Base-by-base conservation (phyloP, 1,140 invertebrate genomes). In the Parapsyche elsis region DNA sequence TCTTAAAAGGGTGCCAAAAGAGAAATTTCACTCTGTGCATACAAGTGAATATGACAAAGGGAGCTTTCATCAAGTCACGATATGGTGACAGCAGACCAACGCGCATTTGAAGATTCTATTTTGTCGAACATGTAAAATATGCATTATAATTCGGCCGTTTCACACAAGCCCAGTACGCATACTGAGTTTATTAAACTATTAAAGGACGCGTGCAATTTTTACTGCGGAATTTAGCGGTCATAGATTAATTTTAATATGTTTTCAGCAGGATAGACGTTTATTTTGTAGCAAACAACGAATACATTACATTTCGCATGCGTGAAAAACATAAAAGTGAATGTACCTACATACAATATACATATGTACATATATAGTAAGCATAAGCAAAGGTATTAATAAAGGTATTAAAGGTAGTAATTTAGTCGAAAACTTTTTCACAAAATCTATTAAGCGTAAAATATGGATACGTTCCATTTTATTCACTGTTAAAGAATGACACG, bases 1-100 rank as follows among this genome's bases (percentile, higher is more conserved):
- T 67, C 23, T 67, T 67, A 67, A 26, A 67, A 24, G 49, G 16
- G 49, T 53, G 49, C 49, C 49, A 53, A 53, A 53, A 53, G 49
- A 53, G 49, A 53, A 53, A 14, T 16, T 16, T 16, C 10, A 53
- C 16, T 53, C 38, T 14, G 71, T 26, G 38, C 30, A 14, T 26
- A 14, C 24, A 23, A 21, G 61, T 21, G 26, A 30, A 67, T n/a
- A 7, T 67, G 61, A 67, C 19, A 24, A 24, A 67, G 14, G 61
- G 26, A 10, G 1, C 16, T 53, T 53, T 53, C 49, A 53, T 53
- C 49, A 16, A 53, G 49, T 53, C 49, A 53, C 30, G 30, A 38
- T 38, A 38, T 38, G 2, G 30, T 4, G 30, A 38, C 30, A 38
- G 30, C 30, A 7, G 30, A 38, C 30, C 7, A 7, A 38, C 30